phyloP scores from a whole-genome alignment of 2,888 invertebrate genomes.

The Microctonus aethiopoides region DNA sequence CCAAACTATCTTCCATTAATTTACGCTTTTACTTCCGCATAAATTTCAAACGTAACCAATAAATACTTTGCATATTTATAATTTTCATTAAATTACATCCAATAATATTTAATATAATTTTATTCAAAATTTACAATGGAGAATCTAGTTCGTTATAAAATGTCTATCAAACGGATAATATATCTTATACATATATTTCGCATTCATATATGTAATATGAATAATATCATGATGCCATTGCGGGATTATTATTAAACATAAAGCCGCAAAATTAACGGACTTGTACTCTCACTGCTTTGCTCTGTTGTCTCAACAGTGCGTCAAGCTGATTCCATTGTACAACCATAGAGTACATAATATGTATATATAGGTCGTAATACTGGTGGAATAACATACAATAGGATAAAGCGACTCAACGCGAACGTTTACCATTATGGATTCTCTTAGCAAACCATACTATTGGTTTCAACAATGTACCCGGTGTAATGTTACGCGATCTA shows the following conservation, averaged over 20 bases:
- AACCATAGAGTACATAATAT: slow-evolving; percentile 34
- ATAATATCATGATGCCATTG: slow-evolving; percentile 38
- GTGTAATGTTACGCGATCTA: neutral
- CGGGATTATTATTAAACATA: slow-evolving; percentile 47
- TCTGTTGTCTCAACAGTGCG: slow-evolving; percentile 45
- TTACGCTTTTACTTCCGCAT: neutral
- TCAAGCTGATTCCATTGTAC: slow-evolving; percentile 58
- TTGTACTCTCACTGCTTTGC: slow-evolving; percentile 23
- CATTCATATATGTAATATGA: slow-evolving; percentile 41
- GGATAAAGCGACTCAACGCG: slow-evolving; percentile 39
- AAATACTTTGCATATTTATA: neutral
- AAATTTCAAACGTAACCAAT: neutral
- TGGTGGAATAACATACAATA: slow-evolving; percentile 34
- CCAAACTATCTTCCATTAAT: neutral
- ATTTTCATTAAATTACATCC: neutral
- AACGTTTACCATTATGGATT: neutral
- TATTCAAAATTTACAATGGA: neutral
- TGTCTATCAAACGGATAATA: slow-evolving; percentile 27
- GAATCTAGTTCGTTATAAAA: neutral
- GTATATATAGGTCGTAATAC: no score
- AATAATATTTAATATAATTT: neutral
- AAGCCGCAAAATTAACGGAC: slow-evolving; percentile 58
- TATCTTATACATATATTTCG: no score
- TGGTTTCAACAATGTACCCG: neutral
- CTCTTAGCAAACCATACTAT: neutral